Evolutionary conservation across 2,113 vertebrate species (phyloP).

Genomic region (Smithornis capensis): DNA sequence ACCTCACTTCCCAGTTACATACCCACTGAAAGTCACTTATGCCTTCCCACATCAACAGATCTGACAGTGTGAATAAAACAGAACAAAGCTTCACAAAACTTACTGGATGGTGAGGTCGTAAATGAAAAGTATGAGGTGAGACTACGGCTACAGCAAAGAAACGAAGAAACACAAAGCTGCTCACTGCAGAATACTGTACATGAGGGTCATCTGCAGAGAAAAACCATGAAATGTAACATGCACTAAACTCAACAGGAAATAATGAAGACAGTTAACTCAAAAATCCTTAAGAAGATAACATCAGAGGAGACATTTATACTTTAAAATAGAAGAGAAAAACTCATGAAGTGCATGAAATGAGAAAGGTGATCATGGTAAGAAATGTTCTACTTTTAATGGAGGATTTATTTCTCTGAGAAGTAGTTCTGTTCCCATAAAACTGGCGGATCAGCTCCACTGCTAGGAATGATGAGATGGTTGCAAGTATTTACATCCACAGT

Average conservation of each 20-base stretch:
- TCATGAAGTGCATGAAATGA: constrained; percentile 67
- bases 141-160: constrained; percentile 97
- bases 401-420: neutral
- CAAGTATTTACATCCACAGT: neutral
- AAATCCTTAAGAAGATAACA: constrained; percentile 1
- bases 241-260: constrained; percentile 63
- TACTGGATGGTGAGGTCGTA: constrained; percentile 95
- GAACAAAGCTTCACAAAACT: constrained; percentile 77
- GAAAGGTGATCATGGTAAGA: constrained; percentile 23
- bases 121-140: constrained; percentile 95
- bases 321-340: constrained; percentile 40
- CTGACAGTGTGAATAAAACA: constrained; percentile 56
- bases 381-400: neutral
- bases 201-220: constrained; percentile 90
- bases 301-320: constrained; percentile 14
- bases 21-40: neutral
- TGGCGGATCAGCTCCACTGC: neutral
- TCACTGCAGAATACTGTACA: constrained; percentile 97
- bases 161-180: constrained; percentile 98
- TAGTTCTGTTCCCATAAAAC: neutral
- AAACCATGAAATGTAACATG: constrained; percentile 75
- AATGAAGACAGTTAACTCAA: constrained; percentile 66
- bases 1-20: neutral
- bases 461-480: neutral
- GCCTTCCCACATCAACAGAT: constrained; percentile 14